Conservation (phyloP, 2,113 vertebrate genomes). For the Perca flavescens region DNA sequence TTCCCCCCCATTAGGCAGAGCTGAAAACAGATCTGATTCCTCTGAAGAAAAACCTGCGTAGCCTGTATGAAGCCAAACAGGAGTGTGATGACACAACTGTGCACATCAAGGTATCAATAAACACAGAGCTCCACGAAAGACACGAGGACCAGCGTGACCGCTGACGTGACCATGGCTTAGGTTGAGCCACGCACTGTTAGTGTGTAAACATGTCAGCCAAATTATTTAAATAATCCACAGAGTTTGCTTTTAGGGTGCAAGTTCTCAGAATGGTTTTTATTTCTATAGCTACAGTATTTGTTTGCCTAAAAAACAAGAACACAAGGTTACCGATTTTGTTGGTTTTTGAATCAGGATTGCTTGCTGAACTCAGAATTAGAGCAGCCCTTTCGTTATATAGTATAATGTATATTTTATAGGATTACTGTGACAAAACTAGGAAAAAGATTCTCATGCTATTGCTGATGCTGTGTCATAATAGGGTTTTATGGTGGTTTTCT, state of each 20-base stretch:
- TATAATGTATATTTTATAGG: not conserved
- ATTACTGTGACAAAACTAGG: not conserved
- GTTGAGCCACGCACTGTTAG: slow-evolving; percentile 12
- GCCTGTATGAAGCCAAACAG: slow-evolving; percentile 86
- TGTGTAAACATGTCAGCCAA: slow-evolving; percentile 56
- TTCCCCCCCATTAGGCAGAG: slow-evolving; percentile 65
- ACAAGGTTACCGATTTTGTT: not conserved
- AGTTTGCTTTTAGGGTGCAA: not conserved
- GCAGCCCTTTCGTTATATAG: too few species aligned
- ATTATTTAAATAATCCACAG: not conserved
- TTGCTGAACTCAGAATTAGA: not conserved
- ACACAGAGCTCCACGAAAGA: slow-evolving; percentile 19
- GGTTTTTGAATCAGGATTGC: not conserved
- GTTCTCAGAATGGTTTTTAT: not conserved
- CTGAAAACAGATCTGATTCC: slow-evolving; percentile 79
- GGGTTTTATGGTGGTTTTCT: not conserved
- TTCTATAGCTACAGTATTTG: not conserved
- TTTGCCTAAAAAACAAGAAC: not conserved
- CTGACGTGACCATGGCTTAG: not conserved
- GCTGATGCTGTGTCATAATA: not conserved
- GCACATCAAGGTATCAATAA: slow-evolving; percentile 86
- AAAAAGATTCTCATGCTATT: not conserved
- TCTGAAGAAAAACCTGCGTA: slow-evolving; percentile 82
- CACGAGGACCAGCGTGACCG: slow-evolving; percentile 3
- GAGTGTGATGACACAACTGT: slow-evolving; percentile 84